A percentile compares a stretch with the other conserved stretches of the same genome.
Evolutionary conservation across 2,113 vertebrate genomes (phyloP).

Genomic region (Channa maculata): DNA sequence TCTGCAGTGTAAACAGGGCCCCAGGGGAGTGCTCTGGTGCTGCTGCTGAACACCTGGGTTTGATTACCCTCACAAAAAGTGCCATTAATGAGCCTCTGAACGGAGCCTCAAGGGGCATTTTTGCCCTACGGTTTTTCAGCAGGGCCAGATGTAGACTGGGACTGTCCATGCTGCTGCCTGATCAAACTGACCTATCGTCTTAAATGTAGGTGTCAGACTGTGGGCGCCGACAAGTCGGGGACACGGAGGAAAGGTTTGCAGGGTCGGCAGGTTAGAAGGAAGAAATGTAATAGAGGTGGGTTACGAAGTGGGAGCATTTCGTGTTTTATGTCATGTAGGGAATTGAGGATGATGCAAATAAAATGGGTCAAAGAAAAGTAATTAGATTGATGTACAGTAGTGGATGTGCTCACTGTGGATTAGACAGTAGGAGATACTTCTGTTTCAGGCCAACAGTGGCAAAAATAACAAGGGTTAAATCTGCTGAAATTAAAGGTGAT

Average conservation of each 20-base stretch:
- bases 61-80: slow-evolving; percentile 63
- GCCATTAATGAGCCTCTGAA: slow-evolving; percentile 66
- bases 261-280: slow-evolving; percentile 33
- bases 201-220: slow-evolving; percentile 67
- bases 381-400: background rate
- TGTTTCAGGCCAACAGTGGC: slow-evolving; percentile 3
- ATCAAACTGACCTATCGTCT: slow-evolving; percentile 70
- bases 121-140: slow-evolving; percentile 53
- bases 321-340: slow-evolving; percentile 34
- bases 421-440: background rate
- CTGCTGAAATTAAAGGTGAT: background rate
- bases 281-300: slow-evolving; percentile 33
- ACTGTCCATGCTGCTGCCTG: slow-evolving; percentile 43
- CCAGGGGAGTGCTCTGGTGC: slow-evolving; percentile 41
- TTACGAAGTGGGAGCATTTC: slow-evolving; percentile 53
- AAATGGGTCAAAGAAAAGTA: slow-evolving; percentile 19
- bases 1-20: slow-evolving; percentile 30
- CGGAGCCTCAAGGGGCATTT: slow-evolving; percentile 37
- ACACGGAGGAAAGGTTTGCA: slow-evolving; percentile 30
- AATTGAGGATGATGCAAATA: slow-evolving; percentile 19
- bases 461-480: background rate
- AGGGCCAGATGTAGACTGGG: slow-evolving; percentile 61
- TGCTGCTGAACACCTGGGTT: slow-evolving; percentile 65
- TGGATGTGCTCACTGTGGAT: background rate
- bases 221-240: slow-evolving; percentile 21